Base-by-base conservation (phyloP, 2,888 invertebrate species). In the Caenorhabditis afra region DNA sequence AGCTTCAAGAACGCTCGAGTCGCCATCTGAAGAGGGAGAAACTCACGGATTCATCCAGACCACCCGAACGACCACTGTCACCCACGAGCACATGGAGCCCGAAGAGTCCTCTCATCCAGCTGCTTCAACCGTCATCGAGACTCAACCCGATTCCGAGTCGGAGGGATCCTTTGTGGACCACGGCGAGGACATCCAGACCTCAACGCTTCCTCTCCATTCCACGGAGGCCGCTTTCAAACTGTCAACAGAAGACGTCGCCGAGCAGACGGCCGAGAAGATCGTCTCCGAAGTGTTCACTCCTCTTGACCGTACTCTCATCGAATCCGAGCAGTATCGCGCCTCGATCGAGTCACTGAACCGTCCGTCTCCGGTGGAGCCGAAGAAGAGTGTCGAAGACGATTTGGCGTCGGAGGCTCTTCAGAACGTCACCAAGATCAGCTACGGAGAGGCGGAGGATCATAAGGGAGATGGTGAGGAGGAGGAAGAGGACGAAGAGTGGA, bases 401-500 rank as follows among this genome's bases (percentile, higher is more conserved):
- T 29, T 79, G 16, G 59, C 65, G 11, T 44, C 57, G 8, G 68
- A 74, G 39, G 79, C 73, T 14, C 44, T 74, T 20, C 58, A 62
- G 47, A 78, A 78, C 50, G 78, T 78, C 22, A 66, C 71, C 29
- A 71, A 67, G 55, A 52, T 73, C 14, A 78, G 66, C 23, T 79
- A 65, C 39, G 73, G 62, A 29, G 57, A 79, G 20, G 64, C 58
- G 0, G 70, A 77, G 18, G 61, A 52, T 59, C 65, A 81, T 64
- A 50, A 61, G 16, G 58, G 62, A n/a, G 76, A 73, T 37, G 77
- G 71, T 16, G 64, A 73, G 14, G 64, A 62, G 16, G 52, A 59
- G n/a, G 57, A 64, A 22, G 58, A 64, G 22, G 50, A 59, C 50
- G 76, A 85, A 12, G 81, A 77, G 37, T 81, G 81, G 81, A 81